Evolutionary conservation across 2,888 invertebrate genomes (phyloP).

Genomic region (Scaptodrosophila latifasciaeformis): DNA sequence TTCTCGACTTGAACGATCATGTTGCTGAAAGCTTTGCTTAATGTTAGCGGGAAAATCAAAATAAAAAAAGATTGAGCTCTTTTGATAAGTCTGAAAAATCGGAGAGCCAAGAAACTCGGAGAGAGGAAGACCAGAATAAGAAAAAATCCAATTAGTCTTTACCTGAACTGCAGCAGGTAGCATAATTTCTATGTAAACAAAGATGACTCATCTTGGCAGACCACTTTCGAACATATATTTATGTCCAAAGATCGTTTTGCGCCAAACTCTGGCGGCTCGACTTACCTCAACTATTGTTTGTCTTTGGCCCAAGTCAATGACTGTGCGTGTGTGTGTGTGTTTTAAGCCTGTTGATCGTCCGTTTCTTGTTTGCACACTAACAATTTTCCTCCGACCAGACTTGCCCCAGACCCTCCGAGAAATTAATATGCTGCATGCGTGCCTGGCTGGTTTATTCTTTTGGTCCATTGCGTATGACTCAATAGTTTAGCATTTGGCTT

Average conservation of each 20-base stretch:
- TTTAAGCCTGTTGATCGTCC: constrained; percentile 23
- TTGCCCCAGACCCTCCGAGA: constrained; percentile 20
- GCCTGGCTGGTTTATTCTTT: constrained; percentile 36
- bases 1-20: constrained; percentile 21
- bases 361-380: constrained; percentile 44
- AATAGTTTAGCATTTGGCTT: constrained; percentile 39
- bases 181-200: constrained; percentile 62
- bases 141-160: no score
- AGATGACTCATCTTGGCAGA: constrained; percentile 50
- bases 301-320: no score
- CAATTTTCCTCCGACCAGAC: constrained; percentile 9
- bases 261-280: no score
- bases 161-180: constrained; percentile 54
- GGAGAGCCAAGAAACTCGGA: no score
- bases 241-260: no score
- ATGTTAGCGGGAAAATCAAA: no score
- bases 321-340: no score
- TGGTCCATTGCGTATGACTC: constrained; percentile 64
- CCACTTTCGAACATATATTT: no score
- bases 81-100: not conserved
- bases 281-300: no score
- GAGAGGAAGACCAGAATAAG: no score
- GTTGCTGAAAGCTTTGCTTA: constrained; percentile 1
- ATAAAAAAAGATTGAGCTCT: no score
- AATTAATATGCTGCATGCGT: constrained; percentile 59